phyloP scores from a whole-genome alignment of 2,797 vertebrate species.

The Sylvia borin region DNA sequence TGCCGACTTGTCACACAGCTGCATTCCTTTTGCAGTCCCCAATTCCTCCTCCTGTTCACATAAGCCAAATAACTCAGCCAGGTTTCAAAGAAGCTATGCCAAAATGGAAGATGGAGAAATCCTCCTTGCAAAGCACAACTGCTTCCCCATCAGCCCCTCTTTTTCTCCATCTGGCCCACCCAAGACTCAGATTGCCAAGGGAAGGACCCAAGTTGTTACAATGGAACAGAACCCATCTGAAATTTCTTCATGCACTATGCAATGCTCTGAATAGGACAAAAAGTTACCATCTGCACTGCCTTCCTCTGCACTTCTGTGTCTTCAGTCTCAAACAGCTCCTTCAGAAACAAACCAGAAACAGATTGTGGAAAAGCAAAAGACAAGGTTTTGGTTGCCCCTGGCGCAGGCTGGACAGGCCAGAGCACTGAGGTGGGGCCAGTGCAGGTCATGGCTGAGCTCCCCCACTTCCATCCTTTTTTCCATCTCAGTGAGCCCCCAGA shows the following conservation, averaged over 20 bases:
- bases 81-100: neutral
- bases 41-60: neutral
- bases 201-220: neutral
- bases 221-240: neutral
- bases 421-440: neutral
- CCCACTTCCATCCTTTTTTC: neutral
- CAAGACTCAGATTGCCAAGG: neutral
- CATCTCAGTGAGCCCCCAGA: neutral
- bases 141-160: neutral
- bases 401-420: neutral
- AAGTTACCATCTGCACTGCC: constrained; percentile 61
- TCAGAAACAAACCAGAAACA: neutral
- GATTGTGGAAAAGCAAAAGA: neutral
- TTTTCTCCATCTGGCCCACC: neutral
- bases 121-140: neutral
- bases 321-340: constrained; percentile 63
- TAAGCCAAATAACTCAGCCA: neutral
- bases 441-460: neutral
- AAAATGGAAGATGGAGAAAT: neutral
- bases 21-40: neutral
- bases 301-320: neutral
- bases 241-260: neutral
- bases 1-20: neutral
- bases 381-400: neutral
- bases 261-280: neutral